Evolutionary conservation across 2,888 invertebrate species (phyloP).

Genomic region (Melieria crassipennis): DNA sequence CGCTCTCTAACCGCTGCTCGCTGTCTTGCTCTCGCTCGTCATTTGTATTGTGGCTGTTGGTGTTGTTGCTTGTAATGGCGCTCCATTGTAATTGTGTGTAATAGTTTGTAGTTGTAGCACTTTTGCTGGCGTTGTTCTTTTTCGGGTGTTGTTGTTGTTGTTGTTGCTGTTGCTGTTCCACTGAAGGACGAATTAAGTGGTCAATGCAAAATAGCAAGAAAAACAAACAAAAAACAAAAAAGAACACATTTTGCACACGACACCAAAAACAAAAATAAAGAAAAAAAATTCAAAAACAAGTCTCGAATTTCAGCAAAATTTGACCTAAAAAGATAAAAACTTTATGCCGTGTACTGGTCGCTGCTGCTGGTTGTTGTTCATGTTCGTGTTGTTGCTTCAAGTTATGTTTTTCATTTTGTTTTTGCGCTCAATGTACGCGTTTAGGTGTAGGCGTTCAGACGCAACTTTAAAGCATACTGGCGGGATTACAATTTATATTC

Average conservation of each 20-base stretch:
- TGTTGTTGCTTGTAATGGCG: conserved; percentile 12
- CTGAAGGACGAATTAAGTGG: conserved; percentile 33
- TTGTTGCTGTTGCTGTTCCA: not conserved
- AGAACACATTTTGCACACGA: conserved; percentile 24
- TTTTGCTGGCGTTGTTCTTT: no score
- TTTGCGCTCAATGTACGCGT: conserved; percentile 22
- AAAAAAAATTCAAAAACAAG: conserved; percentile 25
- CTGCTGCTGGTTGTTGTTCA: not conserved
- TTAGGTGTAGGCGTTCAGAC: not conserved
- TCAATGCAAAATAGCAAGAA: conserved; percentile 39
- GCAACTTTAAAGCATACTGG: no score
- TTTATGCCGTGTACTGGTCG: conserved; percentile 30
- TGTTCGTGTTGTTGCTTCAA: conserved; percentile 17
- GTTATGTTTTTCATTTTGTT: conserved; percentile 25
- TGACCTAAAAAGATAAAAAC: conserved; percentile 53
- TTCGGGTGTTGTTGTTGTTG: no score
- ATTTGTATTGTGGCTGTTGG: conserved; percentile 5
- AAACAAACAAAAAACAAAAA: not conserved
- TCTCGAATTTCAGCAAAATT: conserved; percentile 41
- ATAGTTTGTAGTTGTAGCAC: not conserved
- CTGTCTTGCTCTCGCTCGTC: not conserved
- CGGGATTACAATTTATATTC: no score
- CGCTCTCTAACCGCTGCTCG: not conserved
- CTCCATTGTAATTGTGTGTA: not conserved
- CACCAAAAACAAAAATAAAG: conserved; percentile 42